Evolutionary conservation across 2,113 vertebrate species (phyloP), one percentile per base, ranked within the genome.

Genomic region (Smithornis capensis): DNA sequence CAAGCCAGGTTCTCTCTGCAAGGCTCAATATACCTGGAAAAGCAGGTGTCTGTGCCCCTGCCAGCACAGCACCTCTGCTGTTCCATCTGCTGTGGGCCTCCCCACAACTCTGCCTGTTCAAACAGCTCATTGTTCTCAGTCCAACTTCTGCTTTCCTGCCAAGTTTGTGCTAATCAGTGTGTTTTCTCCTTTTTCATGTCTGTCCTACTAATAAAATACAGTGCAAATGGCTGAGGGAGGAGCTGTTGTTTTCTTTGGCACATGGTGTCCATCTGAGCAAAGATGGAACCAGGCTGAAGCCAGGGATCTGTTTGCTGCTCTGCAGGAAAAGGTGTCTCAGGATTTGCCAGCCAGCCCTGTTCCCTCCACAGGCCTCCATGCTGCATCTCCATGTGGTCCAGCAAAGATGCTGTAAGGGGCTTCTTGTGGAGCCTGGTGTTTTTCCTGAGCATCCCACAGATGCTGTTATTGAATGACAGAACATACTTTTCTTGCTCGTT

Each of bases 221-320:
- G 60, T 80, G 81, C 35, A 89, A 95, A 64, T 63, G 45, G 60
- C 75, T 55, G 62, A 83, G 79, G 91, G 89, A 87, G 81, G 70
- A 87, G 50, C 45, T 45, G 0, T 68, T 96, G 91, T 93, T 94
- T 95, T 93, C 79, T 93, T 94, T 93, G 95, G 79, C 75, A 33
- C 62, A 12, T 3, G 6, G 64, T 74, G 68, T 38, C 55, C 24
- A 47, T 96, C 38, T 86, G 44, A 96, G 78, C 82, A 64, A 83
- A 94, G 92, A 90, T 6, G 47, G 65, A 87, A 52, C 56, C 42
- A 68, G 56, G 10, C 14, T 42, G 49, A 35, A 89, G 70, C 71
- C 85, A 63, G 59, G 83, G 55, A 74, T 80, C 14, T 71, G 13
- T 91, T 91, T 86, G 63, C 59, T 86, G 0, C 63, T 63, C 63